Percentiles rank a stretch among this genome's conserved stretches.
Conservation (phyloP, 2,888 invertebrate genomes). For the Microdon myrmicae region DNA sequence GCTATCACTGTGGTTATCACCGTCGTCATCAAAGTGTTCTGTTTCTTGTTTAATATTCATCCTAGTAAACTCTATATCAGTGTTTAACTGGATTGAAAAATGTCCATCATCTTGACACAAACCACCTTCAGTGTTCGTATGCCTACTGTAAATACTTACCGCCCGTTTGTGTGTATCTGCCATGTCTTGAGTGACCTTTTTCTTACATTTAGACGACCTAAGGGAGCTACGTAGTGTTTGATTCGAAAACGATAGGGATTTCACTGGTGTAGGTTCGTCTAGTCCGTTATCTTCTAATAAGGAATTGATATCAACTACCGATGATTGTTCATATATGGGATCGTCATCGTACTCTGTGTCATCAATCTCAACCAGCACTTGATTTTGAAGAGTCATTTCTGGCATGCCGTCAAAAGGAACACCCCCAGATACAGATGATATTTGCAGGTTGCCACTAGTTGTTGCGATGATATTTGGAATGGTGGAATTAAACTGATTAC, state of each 20-base stretch:
- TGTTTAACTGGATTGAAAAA: no score
- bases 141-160: no score
- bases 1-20: slow-evolving; percentile 22
- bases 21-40: slow-evolving; percentile 53
- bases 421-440: slow-evolving; percentile 56
- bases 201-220: no score
- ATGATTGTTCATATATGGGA: background rate
- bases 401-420: slow-evolving; percentile 53
- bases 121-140: no score
- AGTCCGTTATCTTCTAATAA: background rate
- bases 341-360: background rate
- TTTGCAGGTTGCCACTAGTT: slow-evolving; percentile 53
- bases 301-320: background rate
- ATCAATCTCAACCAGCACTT: background rate
- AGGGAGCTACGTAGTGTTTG: no score
- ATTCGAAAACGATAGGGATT: no score
- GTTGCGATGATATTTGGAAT: slow-evolving; percentile 38
- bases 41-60: slow-evolving; percentile 61
- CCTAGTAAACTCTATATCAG: slow-evolving; percentile 59
- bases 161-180: no score
- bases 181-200: no score
- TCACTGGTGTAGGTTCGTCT: no score
- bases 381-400: no score
- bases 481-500: slow-evolving; percentile 7
- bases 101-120: no score